Percentiles rank a stretch among this genome's conserved stretches.
These are phyloP conservation scores for Pangasius krempfi DNA, from an alignment of 2,797 vertebrate species.

Conservation along the genomic window DNA sequence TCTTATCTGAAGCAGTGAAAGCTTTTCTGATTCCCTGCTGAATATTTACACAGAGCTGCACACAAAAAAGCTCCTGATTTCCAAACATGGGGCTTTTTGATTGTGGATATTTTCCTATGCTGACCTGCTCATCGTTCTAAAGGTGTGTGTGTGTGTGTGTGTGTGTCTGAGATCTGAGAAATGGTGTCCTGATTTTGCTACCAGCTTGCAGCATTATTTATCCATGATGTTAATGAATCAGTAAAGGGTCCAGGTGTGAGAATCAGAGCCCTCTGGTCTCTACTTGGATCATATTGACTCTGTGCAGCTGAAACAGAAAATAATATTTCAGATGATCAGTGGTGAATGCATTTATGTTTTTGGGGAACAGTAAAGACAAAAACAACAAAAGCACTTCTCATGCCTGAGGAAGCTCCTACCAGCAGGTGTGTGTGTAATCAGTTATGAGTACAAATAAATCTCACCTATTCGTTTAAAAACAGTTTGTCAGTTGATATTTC, in stretches of 20 bases:
- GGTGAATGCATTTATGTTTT: background rate
- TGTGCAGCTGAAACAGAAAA: background rate
- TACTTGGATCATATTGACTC: background rate
- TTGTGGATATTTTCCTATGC: conserved; percentile 41
- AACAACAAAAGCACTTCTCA: background rate
- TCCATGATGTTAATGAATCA: background rate
- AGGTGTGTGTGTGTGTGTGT: background rate
- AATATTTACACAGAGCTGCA: conserved; percentile 53
- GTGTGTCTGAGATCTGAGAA: background rate
- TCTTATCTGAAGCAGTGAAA: conserved; percentile 45
- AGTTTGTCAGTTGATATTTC: background rate
- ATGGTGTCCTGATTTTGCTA: background rate
- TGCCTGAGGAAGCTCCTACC: background rate
- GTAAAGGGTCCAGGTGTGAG: background rate
- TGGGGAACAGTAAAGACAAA: background rate
- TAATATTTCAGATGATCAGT: background rate
- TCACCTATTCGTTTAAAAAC: background rate
- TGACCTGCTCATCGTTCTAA: conserved; percentile 44
- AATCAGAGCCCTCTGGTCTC: background rate
- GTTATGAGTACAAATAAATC: background rate
- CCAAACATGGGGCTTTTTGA: conserved; percentile 53
- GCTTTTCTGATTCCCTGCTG: conserved; percentile 39
- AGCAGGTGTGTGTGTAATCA: background rate
- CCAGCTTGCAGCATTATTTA: conserved; percentile 3
- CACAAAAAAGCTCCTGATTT: conserved; percentile 51